A percentile compares a stretch with the other conserved stretches of the same genome.
These are phyloP conservation scores for Nettapus auritus DNA, from an alignment of 2,113 vertebrate genomes.

Conservation along the genomic window DNA sequence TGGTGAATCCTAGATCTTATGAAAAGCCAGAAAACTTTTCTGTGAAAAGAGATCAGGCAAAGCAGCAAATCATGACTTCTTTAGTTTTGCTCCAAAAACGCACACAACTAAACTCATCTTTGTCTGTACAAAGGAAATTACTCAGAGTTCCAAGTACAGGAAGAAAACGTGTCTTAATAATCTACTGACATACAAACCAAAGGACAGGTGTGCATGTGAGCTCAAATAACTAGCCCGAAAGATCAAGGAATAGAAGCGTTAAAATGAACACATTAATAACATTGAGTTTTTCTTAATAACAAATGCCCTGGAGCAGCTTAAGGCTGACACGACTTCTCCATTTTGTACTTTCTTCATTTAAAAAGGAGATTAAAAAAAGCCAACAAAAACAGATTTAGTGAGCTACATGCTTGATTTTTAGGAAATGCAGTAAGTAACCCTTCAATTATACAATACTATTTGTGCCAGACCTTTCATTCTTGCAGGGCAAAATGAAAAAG, in stretches of 20 bases:
- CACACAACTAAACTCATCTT: not conserved
- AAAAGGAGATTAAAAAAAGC: not conserved
- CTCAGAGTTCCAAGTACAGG: not conserved
- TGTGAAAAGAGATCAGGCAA: not conserved
- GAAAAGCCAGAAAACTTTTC: not conserved
- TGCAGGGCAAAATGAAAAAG: not conserved
- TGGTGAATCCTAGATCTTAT: not conserved
- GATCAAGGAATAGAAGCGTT: conserved; percentile 43
- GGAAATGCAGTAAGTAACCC: not conserved
- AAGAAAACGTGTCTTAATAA: not conserved
- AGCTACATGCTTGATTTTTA: not conserved
- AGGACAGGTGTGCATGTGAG: conserved; percentile 45
- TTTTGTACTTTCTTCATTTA: conserved; percentile 26
- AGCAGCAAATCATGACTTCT: not conserved
- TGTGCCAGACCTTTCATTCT: not conserved
- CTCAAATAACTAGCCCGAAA: not conserved
- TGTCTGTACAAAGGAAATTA: conserved; percentile 1
- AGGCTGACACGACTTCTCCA: not conserved
- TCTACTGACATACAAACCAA: conserved; percentile 35
- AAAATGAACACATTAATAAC: not conserved
- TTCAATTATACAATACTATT: not conserved
- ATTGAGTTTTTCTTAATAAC: not conserved
- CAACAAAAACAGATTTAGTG: not conserved
- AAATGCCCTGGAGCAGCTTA: conserved; percentile 13
- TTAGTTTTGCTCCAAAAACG: not conserved